Evolutionary conservation across 1,140 invertebrate species (phyloP).

Genomic region (Pararge aegeria): DNA sequence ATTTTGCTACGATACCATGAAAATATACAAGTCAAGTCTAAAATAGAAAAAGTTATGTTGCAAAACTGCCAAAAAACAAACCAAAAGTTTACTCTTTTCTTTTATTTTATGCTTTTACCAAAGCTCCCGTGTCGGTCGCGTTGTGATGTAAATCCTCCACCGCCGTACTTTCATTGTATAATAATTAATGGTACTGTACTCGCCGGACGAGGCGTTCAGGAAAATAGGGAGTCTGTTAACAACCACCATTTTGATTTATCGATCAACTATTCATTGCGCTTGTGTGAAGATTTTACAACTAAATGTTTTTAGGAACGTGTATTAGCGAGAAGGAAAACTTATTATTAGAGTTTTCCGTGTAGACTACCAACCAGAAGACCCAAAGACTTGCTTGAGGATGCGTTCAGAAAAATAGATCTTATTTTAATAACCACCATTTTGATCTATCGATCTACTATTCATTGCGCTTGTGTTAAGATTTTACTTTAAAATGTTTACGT

Average conservation of each 20-base stretch:
- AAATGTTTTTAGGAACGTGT: background rate
- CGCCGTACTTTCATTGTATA: background rate
- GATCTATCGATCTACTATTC: slow-evolving; percentile 5
- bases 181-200: slow-evolving; percentile 7
- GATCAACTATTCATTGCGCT: slow-evolving; percentile 4
- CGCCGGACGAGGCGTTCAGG: slow-evolving; percentile 2
- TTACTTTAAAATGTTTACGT: background rate
- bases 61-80: background rate
- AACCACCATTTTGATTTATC: slow-evolving; percentile 6
- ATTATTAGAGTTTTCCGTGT: no score
- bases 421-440: slow-evolving; percentile 2
- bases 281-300: background rate
- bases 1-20: no score
- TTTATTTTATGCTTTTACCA: background rate
- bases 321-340: background rate
- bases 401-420: background rate
- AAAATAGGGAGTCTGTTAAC: slow-evolving; percentile 7
- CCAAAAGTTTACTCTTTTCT: background rate
- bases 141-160: background rate
- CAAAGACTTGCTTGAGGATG: background rate
- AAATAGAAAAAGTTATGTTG: no score
- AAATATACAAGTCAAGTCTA: no score
- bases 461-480: background rate
- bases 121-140: background rate
- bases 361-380: no score